These are phyloP conservation scores for Etheostoma perlongum DNA, from an alignment of 2,797 vertebrate species.

Conservation along the genomic window DNA sequence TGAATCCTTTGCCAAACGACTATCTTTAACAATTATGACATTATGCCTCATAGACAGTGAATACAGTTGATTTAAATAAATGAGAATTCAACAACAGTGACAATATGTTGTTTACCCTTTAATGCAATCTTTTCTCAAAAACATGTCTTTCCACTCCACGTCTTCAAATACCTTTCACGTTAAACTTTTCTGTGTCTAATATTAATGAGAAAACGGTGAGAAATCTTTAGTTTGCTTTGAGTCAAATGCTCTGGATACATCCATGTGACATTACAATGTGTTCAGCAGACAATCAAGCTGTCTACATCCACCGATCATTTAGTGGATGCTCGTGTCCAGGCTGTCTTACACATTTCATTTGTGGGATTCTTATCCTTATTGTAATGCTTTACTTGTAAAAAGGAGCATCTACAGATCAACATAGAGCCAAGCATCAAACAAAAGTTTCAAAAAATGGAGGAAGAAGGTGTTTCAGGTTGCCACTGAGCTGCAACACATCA, in stretches of 20 bases:
- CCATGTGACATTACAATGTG: constrained; percentile 34
- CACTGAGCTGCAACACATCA: background rate
- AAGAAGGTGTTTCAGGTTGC: constrained; percentile 16
- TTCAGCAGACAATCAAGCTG: constrained; percentile 55
- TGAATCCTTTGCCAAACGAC: background rate
- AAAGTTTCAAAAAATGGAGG: constrained; percentile 14
- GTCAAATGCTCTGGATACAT: constrained; percentile 43
- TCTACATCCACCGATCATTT: constrained; percentile 21
- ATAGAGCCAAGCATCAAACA: constrained; percentile 30
- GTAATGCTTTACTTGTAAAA: constrained; percentile 13
- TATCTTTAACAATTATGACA: background rate
- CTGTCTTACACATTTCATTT: constrained; percentile 14
- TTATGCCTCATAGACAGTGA: background rate
- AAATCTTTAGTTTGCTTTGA: constrained; percentile 49
- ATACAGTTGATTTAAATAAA: constrained; percentile 1
- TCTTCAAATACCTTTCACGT: constrained; percentile 65
- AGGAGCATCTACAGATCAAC: constrained; percentile 35
- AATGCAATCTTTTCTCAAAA: constrained; percentile 68
- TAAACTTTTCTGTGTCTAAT: constrained; percentile 65
- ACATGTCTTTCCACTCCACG: constrained; percentile 74
- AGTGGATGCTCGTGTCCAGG: constrained; percentile 14
- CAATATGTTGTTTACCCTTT: constrained; percentile 61
- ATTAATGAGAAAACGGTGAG: constrained; percentile 56
- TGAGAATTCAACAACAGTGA: constrained; percentile 8
- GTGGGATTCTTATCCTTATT: constrained; percentile 1